Conservation (phyloP, 2,888 invertebrate genomes). For the Gastracanthus pulcherrimus region DNA sequence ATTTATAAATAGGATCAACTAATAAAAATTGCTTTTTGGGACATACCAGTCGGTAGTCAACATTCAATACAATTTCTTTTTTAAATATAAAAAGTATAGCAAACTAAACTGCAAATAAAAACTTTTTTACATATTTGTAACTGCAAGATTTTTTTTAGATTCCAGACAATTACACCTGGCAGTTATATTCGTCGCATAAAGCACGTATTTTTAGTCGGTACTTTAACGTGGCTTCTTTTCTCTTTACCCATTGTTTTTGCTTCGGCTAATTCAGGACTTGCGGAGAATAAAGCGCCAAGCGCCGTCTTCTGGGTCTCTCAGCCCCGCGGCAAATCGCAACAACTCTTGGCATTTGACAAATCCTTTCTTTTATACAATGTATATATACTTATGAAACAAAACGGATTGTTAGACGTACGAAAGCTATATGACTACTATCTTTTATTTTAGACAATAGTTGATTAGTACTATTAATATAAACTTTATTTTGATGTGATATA, state of each 20-base stretch:
- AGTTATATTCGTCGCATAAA: background rate
- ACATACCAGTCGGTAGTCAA: background rate
- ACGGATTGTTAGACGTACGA: too few species aligned
- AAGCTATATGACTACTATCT: too few species aligned
- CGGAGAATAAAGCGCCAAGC: background rate
- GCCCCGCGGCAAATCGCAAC: background rate
- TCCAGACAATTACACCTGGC: background rate
- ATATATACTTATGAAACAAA: background rate
- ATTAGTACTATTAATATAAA: too few species aligned
- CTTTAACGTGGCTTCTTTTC: background rate
- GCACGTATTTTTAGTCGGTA: conserved; percentile 8
- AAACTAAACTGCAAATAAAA: background rate
- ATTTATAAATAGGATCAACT: background rate
- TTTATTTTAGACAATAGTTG: too few species aligned
- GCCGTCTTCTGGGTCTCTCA: background rate
- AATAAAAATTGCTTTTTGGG: too few species aligned
- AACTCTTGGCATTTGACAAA: background rate
- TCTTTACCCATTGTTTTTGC: conserved; percentile 1
- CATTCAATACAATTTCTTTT: background rate
- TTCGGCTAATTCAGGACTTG: conserved; percentile 30
- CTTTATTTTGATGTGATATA: too few species aligned
- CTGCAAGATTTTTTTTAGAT: background rate
- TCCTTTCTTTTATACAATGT: too few species aligned
- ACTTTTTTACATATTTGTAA: background rate
- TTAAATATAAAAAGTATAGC: background rate